Conservation (phyloP, 2,888 invertebrate species). For the Callimorpha dominula region DNA sequence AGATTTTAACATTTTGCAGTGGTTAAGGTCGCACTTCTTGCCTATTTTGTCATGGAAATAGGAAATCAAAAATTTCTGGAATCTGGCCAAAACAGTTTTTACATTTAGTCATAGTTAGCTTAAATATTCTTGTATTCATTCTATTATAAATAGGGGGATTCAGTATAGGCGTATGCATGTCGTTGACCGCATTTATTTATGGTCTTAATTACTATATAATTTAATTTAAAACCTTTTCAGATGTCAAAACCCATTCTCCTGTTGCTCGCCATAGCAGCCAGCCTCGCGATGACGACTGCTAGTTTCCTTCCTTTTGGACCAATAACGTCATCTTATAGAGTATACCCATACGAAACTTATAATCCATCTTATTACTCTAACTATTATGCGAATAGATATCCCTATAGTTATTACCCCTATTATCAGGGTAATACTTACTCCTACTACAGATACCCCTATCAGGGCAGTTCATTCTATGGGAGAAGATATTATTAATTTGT, state of each 20-base stretch:
- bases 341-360: not conserved
- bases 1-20: too few relatives aligned
- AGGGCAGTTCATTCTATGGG: not conserved
- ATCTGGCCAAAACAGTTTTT: too few relatives aligned
- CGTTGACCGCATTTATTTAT: not conserved
- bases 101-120: too few relatives aligned
- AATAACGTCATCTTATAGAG: not conserved
- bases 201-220: not conserved
- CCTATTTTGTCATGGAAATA: too few relatives aligned
- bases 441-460: not conserved
- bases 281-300: slow-evolving; percentile 1
- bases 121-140: too few relatives aligned
- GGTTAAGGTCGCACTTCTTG: too few relatives aligned
- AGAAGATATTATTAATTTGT: not conserved
- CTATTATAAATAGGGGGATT: too few relatives aligned
- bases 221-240: slow-evolving; percentile 4
- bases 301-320: not conserved
- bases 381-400: not conserved
- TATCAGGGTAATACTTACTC: slow-evolving; percentile 1
- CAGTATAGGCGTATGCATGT: too few relatives aligned
- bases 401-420: not conserved
- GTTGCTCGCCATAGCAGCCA: not conserved
- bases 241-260: slow-evolving; percentile 12
- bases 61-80: too few relatives aligned
- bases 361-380: not conserved